Percentiles rank a stretch among this genome's conserved stretches.
phyloP scores from a whole-genome alignment of 53 echinoderm and acorn worm species.

The Luidia sarsii region DNA sequence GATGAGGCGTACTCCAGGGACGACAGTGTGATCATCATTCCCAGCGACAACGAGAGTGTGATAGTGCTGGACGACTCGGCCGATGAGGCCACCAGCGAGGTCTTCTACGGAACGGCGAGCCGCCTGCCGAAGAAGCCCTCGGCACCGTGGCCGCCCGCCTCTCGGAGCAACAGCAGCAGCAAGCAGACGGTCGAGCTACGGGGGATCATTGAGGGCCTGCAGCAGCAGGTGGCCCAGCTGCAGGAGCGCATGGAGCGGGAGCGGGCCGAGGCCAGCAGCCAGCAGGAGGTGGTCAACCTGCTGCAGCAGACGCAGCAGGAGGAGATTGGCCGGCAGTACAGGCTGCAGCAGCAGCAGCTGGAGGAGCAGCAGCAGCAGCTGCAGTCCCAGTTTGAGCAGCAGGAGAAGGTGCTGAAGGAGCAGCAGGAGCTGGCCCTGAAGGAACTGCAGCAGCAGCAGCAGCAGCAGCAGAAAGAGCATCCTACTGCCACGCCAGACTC shows the following conservation, averaged over 20 bases:
- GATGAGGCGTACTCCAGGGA: too few species aligned
- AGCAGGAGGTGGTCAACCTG: slow-evolving; percentile 4
- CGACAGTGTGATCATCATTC: neutral
- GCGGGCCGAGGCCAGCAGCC: slow-evolving; percentile 12
- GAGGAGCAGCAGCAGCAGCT: slow-evolving; percentile 36
- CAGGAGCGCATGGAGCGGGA: slow-evolving; percentile 13
- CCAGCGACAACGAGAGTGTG: neutral
- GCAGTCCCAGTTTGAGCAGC: slow-evolving; percentile 36
- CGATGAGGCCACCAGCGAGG: slow-evolving; percentile 4
- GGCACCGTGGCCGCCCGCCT: neutral
- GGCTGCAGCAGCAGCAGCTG: slow-evolving; percentile 15
- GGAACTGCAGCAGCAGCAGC: slow-evolving; percentile 7
- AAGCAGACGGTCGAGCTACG: neutral
- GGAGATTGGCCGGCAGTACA: slow-evolving; percentile 15
- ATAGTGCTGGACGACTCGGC: neutral
- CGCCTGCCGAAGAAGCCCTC: neutral
- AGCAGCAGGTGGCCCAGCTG: neutral
- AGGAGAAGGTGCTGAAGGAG: slow-evolving; percentile 24
- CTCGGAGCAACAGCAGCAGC: neutral
- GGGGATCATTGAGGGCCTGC: neutral
- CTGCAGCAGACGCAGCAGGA: slow-evolving; percentile 33
- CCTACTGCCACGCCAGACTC: neutral
- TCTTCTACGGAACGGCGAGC: neutral
- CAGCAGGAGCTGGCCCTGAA: slow-evolving; percentile 15
- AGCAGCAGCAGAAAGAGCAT: slow-evolving; percentile 1